Base-by-base conservation (phyloP, 2,797 vertebrate genomes). In the Petrocephalus schoutedeni region DNA sequence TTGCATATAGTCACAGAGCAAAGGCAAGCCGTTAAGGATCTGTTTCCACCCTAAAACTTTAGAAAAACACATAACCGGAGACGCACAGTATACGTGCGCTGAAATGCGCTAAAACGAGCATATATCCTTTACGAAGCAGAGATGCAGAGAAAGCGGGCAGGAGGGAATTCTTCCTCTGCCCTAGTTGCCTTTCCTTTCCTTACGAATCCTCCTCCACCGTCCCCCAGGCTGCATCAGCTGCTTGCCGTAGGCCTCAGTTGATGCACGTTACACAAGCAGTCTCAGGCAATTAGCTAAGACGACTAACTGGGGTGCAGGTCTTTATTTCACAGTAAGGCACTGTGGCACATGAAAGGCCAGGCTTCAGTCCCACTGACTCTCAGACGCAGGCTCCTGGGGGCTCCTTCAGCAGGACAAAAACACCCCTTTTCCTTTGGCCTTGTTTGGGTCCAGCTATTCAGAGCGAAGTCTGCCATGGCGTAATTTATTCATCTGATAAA, bases 1-100 rank as follows among this genome's bases (percentile, higher is more conserved):
- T 84, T 87, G 87, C 86, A 89, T 91, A 92, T 92, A 90, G 89
- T 88, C 89, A 59, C 74, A 71, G 87, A 90, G 92, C 87, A 21
- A 21, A 8, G 87, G 74, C 58, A 10, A n/a, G 90, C 91, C 86
- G 61, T 89, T 89, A 91, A 92, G 36, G 41, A 59, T 87, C n/a
- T 58, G 88, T 84, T 86, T 71, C 90, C 85, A 89, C 53, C 16
- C 32, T 86, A 57, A 57, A 10, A 57, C 53, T 8, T 54, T 54
- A 8, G 53, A 54, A 54, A 54, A 54, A 54, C 5, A 4, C 12
- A 54, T 54, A 54, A 8, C 53, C 53, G 1, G 53, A 54, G 53
- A 7, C 53, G 12, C 7, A 51, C 49, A 51, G 49, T 57, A 16
- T 57, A 57, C 14, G 10, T 14, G 0, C 3, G 14, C 54, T 57